Evolutionary conservation across 2,797 vertebrate genomes (phyloP).

Genomic region (Sylvia borin): DNA sequence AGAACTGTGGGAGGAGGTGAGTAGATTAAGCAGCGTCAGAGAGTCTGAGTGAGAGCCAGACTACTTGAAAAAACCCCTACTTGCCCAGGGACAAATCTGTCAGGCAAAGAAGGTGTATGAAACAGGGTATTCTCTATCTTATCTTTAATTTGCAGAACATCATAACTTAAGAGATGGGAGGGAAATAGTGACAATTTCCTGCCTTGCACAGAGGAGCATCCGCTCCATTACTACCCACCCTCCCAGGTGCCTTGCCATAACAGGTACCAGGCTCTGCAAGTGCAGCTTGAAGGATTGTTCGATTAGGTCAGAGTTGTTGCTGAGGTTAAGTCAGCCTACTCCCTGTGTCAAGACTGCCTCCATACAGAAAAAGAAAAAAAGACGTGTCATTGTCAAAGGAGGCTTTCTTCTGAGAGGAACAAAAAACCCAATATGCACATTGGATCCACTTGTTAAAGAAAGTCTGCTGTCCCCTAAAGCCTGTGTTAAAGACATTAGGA

Average conservation of each 20-base stretch:
- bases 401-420: not conserved
- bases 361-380: not conserved
- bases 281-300: not conserved
- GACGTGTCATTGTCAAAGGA: not conserved
- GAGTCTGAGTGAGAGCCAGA: not conserved
- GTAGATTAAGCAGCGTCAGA: not conserved
- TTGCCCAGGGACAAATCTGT: not conserved
- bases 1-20: not conserved
- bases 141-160: not conserved
- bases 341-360: not conserved
- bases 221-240: not conserved
- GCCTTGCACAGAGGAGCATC: fast-evolving
- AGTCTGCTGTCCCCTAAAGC: not conserved
- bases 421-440: not conserved
- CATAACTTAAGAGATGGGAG: not conserved
- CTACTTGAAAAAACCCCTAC: too few relatives aligned
- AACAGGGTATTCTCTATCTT: not conserved
- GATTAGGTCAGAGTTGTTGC: fast-evolving
- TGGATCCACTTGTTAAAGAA: not conserved
- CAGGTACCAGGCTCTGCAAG: not conserved
- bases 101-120: not conserved
- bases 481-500: not conserved
- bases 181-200: not conserved
- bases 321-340: not conserved
- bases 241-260: not conserved